A percentile compares a stretch with the other conserved stretches of the same genome.
Evolutionary conservation across 1,140 invertebrate species (phyloP).

Genomic region (Euglossa dilemma): DNA sequence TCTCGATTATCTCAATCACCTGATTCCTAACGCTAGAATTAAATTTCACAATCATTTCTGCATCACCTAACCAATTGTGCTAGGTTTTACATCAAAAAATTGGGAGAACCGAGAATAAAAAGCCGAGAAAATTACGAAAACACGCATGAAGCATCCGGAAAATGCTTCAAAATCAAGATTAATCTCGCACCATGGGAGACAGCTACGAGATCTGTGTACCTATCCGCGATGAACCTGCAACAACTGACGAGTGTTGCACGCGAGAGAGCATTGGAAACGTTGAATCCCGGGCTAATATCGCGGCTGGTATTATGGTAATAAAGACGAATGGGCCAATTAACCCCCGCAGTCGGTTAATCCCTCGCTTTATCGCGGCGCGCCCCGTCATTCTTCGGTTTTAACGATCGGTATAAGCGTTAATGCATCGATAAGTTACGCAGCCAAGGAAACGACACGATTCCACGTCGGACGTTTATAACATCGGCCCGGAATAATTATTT

Average conservation of each 20-base stretch:
- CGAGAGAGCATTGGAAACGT: constrained; percentile 11
- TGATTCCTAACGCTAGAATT: too few species aligned
- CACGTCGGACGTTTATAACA: constrained; percentile 34
- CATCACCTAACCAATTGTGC: too few species aligned
- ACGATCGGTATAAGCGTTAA: constrained; percentile 44
- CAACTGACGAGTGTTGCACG: background rate
- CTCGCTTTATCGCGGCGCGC: constrained; percentile 16
- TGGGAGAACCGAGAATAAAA: too few species aligned
- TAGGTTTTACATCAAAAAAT: too few species aligned
- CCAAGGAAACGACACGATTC: constrained; percentile 50
- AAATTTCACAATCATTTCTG: too few species aligned
- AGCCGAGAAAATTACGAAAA: accelerated
- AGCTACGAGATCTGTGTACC: too few species aligned
- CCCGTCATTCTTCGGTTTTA: constrained; percentile 37
- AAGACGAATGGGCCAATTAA: constrained; percentile 56
- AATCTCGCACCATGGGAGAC: background rate
- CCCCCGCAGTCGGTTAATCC: constrained; percentile 17
- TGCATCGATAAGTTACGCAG: constrained; percentile 50
- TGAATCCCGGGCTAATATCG: constrained; percentile 30
- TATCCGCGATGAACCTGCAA: background rate
- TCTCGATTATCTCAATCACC: too few species aligned
- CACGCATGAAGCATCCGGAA: too few species aligned
- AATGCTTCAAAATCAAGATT: background rate
- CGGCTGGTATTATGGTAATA: constrained; percentile 49
- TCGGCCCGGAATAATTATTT: constrained; percentile 49